These are phyloP conservation scores for Exephanes ischioxanthus DNA, from an alignment of 2,888 invertebrate species.

Conservation along the genomic window DNA sequence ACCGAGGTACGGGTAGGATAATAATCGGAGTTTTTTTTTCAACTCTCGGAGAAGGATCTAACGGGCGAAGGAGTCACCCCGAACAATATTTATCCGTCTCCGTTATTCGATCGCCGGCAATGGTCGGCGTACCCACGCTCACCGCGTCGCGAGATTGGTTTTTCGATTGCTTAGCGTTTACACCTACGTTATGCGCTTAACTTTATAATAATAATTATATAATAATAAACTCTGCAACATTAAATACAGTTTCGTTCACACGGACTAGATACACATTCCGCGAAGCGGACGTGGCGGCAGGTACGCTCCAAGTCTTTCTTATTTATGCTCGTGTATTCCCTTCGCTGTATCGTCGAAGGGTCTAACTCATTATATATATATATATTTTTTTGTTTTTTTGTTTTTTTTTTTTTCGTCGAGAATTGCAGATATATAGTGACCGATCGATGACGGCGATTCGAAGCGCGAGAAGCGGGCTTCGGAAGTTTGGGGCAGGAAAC, in stretches of 20 bases:
- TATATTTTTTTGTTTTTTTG: background rate
- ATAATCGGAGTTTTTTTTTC: constrained; percentile 45
- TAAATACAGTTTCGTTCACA: constrained; percentile 83
- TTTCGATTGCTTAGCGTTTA: constrained; percentile 53
- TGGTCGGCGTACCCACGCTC: constrained; percentile 29
- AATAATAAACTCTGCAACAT: constrained; percentile 82
- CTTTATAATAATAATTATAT: constrained; percentile 72
- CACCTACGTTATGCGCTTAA: constrained; percentile 57
- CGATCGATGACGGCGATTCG: constrained; percentile 37
- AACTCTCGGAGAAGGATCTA: constrained; percentile 4
- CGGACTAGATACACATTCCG: constrained; percentile 81
- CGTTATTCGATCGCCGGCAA: constrained; percentile 31
- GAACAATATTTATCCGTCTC: constrained; percentile 24
- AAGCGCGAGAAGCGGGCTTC: background rate
- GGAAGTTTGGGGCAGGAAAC: background rate
- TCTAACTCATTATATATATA: background rate
- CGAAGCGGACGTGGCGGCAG: constrained; percentile 65
- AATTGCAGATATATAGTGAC: constrained; percentile 16
- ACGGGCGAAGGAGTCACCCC: constrained; percentile 30
- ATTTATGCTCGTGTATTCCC: constrained; percentile 55
- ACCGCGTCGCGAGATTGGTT: constrained; percentile 37
- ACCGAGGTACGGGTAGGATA: constrained; percentile 66
- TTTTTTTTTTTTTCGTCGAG: constrained; percentile 1
- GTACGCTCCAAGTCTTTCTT: constrained; percentile 60
- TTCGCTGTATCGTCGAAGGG: constrained; percentile 36